Percentiles rank a stretch among this genome's conserved stretches.
These are phyloP conservation scores for Tetrao urogallus DNA, from an alignment of 2,113 vertebrate genomes.

Conservation along the genomic window DNA sequence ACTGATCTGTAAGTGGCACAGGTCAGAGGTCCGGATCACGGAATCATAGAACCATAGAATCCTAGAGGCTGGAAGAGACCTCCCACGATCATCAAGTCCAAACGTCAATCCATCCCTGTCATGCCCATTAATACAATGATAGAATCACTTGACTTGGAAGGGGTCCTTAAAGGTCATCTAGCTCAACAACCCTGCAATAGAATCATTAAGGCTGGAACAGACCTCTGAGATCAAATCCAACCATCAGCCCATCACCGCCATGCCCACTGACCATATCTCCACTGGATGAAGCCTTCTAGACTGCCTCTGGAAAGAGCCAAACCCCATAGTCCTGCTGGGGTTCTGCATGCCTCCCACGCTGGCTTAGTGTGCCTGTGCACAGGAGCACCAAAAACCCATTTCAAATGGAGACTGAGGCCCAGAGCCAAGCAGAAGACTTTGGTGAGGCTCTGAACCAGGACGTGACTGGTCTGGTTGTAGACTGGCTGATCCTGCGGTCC, in stretches of 20 bases:
- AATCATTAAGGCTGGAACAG: no score
- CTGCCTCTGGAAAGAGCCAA: not conserved
- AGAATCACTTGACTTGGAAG: no score
- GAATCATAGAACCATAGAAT: no score
- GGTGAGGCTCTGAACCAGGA: not conserved
- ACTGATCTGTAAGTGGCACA: rapidly evolving
- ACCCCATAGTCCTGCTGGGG: rapidly evolving
- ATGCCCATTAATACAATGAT: no score
- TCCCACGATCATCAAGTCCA: no score
- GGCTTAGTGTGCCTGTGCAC: not conserved
- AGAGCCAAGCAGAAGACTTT: not conserved
- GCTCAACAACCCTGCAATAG: no score
- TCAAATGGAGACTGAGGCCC: not conserved
- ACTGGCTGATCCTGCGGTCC: not conserved
- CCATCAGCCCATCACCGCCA: no score
- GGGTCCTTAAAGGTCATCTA: no score
- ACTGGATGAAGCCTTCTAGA: not conserved
- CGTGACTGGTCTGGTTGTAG: not conserved
- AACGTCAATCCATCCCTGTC: no score
- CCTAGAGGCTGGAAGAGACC: no score
- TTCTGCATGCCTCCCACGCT: not conserved
- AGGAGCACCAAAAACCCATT: not conserved
- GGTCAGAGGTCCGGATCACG: not conserved
- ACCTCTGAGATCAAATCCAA: no score
- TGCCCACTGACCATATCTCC: no score